phyloP scores from a whole-genome alignment of 2,888 invertebrate genomes.

The Tetranychus piercei region DNA sequence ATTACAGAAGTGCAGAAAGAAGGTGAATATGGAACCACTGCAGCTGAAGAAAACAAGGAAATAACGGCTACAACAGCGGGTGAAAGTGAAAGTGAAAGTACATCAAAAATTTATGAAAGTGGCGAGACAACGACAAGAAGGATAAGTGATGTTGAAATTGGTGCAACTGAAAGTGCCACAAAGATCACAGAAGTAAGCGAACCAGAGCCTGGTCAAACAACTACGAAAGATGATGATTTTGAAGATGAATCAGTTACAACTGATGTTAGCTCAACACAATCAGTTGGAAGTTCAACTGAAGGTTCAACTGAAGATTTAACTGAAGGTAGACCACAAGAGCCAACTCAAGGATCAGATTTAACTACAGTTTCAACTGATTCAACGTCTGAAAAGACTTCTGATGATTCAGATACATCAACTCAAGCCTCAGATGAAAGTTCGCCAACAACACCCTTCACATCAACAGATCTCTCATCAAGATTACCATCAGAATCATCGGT shows the following conservation, averaged over 20 bases:
- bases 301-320: neutral
- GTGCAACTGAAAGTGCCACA: neutral
- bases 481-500: neutral
- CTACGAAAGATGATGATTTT: neutral
- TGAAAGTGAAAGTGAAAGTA: neutral
- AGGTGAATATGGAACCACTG: neutral
- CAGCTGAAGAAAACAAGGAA: neutral
- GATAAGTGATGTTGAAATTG: neutral
- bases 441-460: neutral
- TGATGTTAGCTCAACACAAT: neutral
- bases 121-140: neutral
- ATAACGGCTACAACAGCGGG: neutral
- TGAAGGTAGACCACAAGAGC: neutral
- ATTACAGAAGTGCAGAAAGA: neutral
- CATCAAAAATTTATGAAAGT: neutral
- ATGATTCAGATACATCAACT: no score
- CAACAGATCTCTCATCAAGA: neutral
- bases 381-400: no score
- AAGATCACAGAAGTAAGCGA: neutral
- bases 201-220: neutral
- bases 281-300: neutral
- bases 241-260: no score
- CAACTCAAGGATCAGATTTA: neutral
- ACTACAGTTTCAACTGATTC: neutral
- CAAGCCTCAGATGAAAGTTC: neutral